Percentiles rank a stretch among this genome's conserved stretches.
Conservation (phyloP, 2,888 invertebrate species). For the Drosophila mayaguana region DNA sequence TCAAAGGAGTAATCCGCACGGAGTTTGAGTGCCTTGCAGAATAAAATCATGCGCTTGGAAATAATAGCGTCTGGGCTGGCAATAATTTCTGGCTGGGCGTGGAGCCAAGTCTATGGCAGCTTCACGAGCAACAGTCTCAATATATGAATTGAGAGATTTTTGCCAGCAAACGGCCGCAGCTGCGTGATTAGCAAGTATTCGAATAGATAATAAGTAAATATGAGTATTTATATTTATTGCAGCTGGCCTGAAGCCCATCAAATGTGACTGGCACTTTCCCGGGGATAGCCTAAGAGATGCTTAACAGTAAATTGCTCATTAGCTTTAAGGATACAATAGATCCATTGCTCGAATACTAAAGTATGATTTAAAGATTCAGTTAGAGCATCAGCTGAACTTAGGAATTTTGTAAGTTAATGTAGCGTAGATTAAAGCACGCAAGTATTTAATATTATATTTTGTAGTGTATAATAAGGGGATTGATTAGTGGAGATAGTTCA, state of each 20-base stretch:
- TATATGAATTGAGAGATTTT: conserved; percentile 55
- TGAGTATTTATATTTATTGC: conserved; percentile 48
- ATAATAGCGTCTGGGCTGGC: conserved; percentile 79
- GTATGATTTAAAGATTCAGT: too few relatives aligned
- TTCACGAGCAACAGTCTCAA: conserved; percentile 53
- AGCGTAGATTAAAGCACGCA: neutral
- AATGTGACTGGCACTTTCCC: conserved; percentile 63
- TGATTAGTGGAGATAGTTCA: too few relatives aligned
- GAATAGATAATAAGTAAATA: conserved; percentile 66
- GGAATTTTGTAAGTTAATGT: neutral
- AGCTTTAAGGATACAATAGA: neutral
- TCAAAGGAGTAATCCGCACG: conserved; percentile 57
- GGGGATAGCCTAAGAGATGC: conserved; percentile 5
- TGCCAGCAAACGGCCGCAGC: conserved; percentile 37
- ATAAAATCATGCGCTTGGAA: conserved; percentile 81
- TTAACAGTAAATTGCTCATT: conserved; percentile 1
- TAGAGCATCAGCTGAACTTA: neutral
- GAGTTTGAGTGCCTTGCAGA: conserved; percentile 30
- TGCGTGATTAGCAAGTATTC: conserved; percentile 76
- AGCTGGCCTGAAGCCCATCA: conserved; percentile 47
- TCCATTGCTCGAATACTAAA: neutral
- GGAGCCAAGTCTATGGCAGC: conserved; percentile 63
- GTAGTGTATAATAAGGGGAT: too few relatives aligned
- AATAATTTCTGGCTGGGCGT: conserved; percentile 48
- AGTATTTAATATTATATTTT: neutral